Conservation (phyloP, 2,888 invertebrate genomes). For the Troides aeacus region DNA sequence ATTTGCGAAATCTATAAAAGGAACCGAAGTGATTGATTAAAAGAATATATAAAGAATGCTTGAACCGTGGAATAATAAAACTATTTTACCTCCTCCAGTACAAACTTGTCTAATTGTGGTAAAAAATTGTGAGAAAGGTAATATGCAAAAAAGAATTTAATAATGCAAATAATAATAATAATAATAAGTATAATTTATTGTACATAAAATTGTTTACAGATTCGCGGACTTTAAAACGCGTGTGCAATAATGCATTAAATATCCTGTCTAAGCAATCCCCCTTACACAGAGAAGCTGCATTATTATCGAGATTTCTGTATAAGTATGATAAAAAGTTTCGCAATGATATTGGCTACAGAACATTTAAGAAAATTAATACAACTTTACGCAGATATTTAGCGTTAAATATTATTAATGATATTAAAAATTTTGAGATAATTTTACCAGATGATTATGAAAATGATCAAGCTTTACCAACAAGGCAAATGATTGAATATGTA, state of each 20-base stretch:
- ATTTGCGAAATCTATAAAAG: no score
- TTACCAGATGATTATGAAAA: slow-evolving; percentile 53
- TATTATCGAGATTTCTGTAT: slow-evolving; percentile 78
- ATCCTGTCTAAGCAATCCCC: slow-evolving; percentile 66
- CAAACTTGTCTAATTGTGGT: slow-evolving; percentile 48
- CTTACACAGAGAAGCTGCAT: slow-evolving; percentile 76
- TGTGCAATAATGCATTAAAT: slow-evolving; percentile 50
- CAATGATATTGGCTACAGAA: slow-evolving; percentile 78
- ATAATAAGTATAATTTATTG: neutral
- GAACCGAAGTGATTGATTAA: no score
- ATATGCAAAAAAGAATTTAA: neutral
- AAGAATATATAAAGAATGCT: slow-evolving; percentile 43
- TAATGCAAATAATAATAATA: neutral
- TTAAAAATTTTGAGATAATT: slow-evolving; percentile 54
- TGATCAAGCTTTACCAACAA: slow-evolving; percentile 66
- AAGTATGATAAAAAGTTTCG: slow-evolving; percentile 81
- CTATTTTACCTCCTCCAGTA: slow-evolving; percentile 58
- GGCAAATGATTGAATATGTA: slow-evolving; percentile 80
- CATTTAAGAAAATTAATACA: slow-evolving; percentile 76
- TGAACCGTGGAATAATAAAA: slow-evolving; percentile 64
- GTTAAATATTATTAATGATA: slow-evolving; percentile 68
- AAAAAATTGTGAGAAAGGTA: slow-evolving; percentile 45
- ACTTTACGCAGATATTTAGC: slow-evolving; percentile 73
- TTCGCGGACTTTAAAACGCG: slow-evolving; percentile 47
- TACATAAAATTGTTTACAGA: slow-evolving; percentile 49